Evolutionary conservation across 2,797 vertebrate species (phyloP), one percentile per base, ranked within the genome.

Genomic region (Schizothorax lantsangensis): DNA sequence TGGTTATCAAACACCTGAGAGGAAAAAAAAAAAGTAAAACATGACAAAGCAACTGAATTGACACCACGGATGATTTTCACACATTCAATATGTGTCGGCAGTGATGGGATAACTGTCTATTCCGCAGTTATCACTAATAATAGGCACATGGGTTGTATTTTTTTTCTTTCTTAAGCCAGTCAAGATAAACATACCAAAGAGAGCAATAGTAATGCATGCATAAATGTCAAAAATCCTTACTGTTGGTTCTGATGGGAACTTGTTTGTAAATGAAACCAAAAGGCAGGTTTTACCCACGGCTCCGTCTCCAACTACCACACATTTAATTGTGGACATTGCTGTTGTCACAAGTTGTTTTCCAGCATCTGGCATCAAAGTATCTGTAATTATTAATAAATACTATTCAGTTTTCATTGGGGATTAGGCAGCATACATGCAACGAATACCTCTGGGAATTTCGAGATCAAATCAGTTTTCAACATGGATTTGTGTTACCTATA

Each of bases 261-360:
- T 96, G 92, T 96, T 96, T 88, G 96, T 96, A 90, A 96, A 96
- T 9, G 96, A 96, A 90, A 96, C 96, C 93, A 96, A 86, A n/a
- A 96, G 93, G 93, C 95, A 96, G 89, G 96, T 96, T 95, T 96
- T 96, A 86, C 96, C 96, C 89, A 96, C 96, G 8, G 95, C 96
- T 92, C 95, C 95, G 91, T 96, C 96, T 45, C 96, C 96, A 88
- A 96, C 96, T 88, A 96, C 95, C 84, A 96, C 95, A 92, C 96
- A 96, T 89, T 96, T 96, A 92, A 96, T 96, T 26, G 96, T 96
- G 94, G 96, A 95, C 95, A 96, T 96, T 59, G 88, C 88, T 93
- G 91, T 89, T 82, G 89, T 90, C 86, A 36, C 59, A 33, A 66
- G 45, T 21, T 86, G 81, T 23, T 72, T 74, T 62, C 57, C 17